Conservation (phyloP, 1,140 invertebrate species). For the Calliopsis andreniformis region DNA sequence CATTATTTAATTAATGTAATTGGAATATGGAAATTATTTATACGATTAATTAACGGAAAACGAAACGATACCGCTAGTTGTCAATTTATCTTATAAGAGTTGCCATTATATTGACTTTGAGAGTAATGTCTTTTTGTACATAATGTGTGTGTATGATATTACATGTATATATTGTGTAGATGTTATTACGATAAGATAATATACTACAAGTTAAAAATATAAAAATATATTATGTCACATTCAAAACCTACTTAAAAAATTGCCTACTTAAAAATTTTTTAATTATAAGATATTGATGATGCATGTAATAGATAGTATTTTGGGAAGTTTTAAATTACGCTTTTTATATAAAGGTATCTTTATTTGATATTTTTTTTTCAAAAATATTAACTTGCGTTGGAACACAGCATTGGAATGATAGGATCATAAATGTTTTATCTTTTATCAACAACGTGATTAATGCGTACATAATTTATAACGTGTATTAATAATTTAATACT, state of each 20-base stretch:
- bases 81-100: conserved; percentile 37
- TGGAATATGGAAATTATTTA: conserved; percentile 48
- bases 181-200: conserved; percentile 61
- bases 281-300: conserved; percentile 2
- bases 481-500: conserved; percentile 29
- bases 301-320: not conserved
- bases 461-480: not conserved
- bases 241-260: conserved; percentile 26
- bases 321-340: not conserved
- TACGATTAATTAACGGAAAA: conserved; percentile 44
- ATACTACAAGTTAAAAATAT: conserved; percentile 56
- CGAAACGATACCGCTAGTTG: conserved; percentile 21
- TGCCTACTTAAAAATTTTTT: no score
- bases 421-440: not conserved
- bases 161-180: conserved; percentile 64
- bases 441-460: not conserved
- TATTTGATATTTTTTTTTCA: conserved; percentile 24
- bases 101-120: conserved; percentile 53
- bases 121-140: conserved; percentile 59
- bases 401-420: conserved; percentile 32
- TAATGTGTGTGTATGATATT: conserved; percentile 58
- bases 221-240: conserved; percentile 23
- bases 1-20: conserved; percentile 54
- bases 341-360: conserved; percentile 18
- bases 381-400: conserved; percentile 36